These are phyloP conservation scores for Macrostomum lignano DNA, from an alignment of 1,140 invertebrate species.

Conservation along the genomic window DNA sequence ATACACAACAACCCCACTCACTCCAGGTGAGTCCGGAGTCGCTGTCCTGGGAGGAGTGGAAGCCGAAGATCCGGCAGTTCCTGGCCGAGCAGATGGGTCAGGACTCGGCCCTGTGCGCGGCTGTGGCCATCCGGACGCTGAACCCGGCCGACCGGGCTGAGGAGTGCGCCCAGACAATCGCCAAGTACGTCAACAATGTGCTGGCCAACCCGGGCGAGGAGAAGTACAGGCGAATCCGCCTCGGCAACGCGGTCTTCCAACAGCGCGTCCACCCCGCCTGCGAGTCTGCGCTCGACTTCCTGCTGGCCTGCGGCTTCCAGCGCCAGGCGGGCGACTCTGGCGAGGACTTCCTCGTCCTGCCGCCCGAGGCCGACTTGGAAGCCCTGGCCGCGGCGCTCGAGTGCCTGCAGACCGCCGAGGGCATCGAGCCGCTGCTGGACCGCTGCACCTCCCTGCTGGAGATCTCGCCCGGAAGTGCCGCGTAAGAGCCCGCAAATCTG, in stretches of 20 bases:
- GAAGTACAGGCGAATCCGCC: constrained; percentile 62
- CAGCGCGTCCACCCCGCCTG: constrained; percentile 50
- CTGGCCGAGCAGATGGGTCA: constrained; percentile 46
- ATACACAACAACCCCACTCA: no score
- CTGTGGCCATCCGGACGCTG: constrained; percentile 44
- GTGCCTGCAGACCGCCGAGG: constrained; percentile 44
- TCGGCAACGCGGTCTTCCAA: constrained; percentile 45
- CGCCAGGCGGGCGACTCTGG: constrained; percentile 7
- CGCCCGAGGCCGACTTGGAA: constrained; percentile 21
- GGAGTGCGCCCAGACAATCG: constrained; percentile 49
- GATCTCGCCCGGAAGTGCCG: no score
- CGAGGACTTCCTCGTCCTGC: constrained; percentile 13
- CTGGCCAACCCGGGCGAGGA: constrained; percentile 50
- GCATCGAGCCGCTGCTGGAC: constrained; percentile 50
- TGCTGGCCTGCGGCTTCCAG: constrained; percentile 51
- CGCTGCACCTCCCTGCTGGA: constrained; percentile 48
- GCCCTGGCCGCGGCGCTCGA: constrained; percentile 39
- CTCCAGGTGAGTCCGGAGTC: constrained; percentile 45
- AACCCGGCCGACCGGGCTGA: constrained; percentile 54
- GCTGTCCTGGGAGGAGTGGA: constrained; percentile 49
- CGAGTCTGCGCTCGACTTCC: constrained; percentile 48
- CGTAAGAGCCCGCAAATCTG: no score
- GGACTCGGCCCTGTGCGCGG: constrained; percentile 24
- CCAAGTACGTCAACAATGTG: constrained; percentile 66
- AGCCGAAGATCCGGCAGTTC: constrained; percentile 49